These are phyloP conservation scores for Eupithecia insigniata DNA, from an alignment of 2,888 invertebrate genomes.

Conservation along the genomic window DNA sequence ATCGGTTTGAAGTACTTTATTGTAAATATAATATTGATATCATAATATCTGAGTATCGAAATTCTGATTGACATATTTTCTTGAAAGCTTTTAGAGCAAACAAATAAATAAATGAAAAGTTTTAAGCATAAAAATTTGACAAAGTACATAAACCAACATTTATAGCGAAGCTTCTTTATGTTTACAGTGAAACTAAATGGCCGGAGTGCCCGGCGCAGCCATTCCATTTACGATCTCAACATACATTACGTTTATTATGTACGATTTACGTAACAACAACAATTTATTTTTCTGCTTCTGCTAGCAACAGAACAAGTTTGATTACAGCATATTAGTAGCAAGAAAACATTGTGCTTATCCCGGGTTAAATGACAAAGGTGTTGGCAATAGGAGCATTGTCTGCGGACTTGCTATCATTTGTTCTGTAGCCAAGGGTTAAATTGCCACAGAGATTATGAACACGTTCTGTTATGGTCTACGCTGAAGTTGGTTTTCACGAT, in stretches of 20 bases:
- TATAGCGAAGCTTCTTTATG: conserved; percentile 37
- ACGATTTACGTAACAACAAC: conserved; percentile 54
- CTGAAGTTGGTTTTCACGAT: background rate
- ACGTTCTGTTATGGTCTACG: background rate
- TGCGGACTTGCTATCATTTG: conserved; percentile 7
- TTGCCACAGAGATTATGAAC: background rate
- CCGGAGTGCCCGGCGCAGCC: conserved; percentile 41
- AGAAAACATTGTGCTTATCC: conserved; percentile 13
- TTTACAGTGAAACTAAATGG: conserved; percentile 40
- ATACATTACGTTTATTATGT: conserved; percentile 54
- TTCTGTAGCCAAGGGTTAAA: background rate
- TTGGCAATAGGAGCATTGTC: background rate
- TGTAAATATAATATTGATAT: no score
- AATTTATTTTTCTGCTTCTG: conserved; percentile 48
- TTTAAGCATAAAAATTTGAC: background rate
- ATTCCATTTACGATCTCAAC: conserved; percentile 51
- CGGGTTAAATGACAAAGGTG: background rate
- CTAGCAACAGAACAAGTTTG: conserved; percentile 29
- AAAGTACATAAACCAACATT: background rate
- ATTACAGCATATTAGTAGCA: conserved; percentile 32
- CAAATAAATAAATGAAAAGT: background rate
- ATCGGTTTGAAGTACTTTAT: no score
- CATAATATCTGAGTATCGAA: background rate
- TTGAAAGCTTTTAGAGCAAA: background rate
- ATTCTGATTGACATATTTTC: background rate